A percentile compares a stretch with the other conserved stretches of the same genome.
Conservation (phyloP, 2,888 invertebrate genomes). For the Thera obeliscata region DNA sequence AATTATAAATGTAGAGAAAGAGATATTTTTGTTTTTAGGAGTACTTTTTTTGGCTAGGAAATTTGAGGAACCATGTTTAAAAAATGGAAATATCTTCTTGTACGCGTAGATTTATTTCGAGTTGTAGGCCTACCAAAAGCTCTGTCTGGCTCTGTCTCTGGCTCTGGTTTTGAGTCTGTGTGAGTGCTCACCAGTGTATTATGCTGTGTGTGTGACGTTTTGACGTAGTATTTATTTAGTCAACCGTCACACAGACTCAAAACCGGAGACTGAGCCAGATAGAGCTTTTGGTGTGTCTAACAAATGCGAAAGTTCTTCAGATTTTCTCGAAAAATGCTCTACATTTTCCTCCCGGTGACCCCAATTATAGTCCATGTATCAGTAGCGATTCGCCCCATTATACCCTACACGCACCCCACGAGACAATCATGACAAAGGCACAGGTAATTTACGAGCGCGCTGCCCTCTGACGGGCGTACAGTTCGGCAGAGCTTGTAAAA, state of each 20-base stretch:
- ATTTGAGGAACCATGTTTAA: no score
- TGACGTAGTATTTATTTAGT: no score
- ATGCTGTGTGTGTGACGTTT: no score
- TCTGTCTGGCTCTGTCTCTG: no score
- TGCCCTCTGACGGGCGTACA: constrained; percentile 37
- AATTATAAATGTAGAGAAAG: constrained; percentile 2
- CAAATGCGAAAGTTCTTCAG: not conserved
- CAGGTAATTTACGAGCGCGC: constrained; percentile 58
- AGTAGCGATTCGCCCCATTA: constrained; percentile 24
- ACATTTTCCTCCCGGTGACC: constrained; percentile 17
- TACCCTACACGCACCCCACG: constrained; percentile 28
- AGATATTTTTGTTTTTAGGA: not conserved
- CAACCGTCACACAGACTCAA: no score
- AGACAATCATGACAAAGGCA: constrained; percentile 56
- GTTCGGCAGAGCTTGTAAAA: constrained; percentile 53
- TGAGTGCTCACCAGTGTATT: no score
- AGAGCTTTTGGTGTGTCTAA: not conserved
- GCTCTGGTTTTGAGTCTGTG: no score
- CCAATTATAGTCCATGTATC: constrained; percentile 28
- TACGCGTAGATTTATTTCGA: no score
- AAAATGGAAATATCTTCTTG: no score
- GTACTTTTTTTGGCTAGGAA: no score
- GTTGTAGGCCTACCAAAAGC: no score
- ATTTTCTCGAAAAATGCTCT: constrained; percentile 4
- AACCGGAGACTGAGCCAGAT: no score